These are phyloP conservation scores for Pachyrhynchus sulphureomaculatus DNA, from an alignment of 1,140 invertebrate species.

Conservation along the genomic window DNA sequence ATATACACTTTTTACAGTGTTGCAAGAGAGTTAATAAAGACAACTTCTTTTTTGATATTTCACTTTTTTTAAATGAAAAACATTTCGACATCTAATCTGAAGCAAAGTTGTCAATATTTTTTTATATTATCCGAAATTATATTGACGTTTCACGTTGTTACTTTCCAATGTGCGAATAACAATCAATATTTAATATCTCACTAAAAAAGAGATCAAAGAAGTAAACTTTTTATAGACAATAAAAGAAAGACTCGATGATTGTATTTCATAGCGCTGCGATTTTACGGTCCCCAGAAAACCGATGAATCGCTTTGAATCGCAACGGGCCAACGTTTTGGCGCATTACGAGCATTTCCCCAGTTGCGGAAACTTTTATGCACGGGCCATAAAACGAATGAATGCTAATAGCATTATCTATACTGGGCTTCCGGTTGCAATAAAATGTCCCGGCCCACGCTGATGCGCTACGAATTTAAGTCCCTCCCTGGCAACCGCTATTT, in stretches of 20 bases:
- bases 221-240: neutral
- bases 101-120: too few relatives aligned
- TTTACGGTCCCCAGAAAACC: conserved; percentile 25
- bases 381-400: conserved; percentile 52
- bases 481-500: conserved; percentile 18
- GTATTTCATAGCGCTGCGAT: neutral
- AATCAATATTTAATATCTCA: too few relatives aligned
- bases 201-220: neutral
- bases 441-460: conserved; percentile 34
- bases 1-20: too few relatives aligned
- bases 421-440: conserved; percentile 49
- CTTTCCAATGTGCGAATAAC: too few relatives aligned
- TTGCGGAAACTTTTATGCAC: conserved; percentile 52
- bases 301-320: conserved; percentile 11
- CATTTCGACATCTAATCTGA: too few relatives aligned
- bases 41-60: too few relatives aligned
- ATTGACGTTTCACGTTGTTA: too few relatives aligned
- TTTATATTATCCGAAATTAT: too few relatives aligned
- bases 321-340: conserved; percentile 22
- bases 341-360: conserved; percentile 43
- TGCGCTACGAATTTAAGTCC: conserved; percentile 27
- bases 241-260: neutral
- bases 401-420: conserved; percentile 53
- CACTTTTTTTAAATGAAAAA: too few relatives aligned
- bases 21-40: too few relatives aligned